These are phyloP conservation scores for Epinotia brunnichana DNA, from an alignment of 2,888 invertebrate genomes.

Conservation along the genomic window DNA sequence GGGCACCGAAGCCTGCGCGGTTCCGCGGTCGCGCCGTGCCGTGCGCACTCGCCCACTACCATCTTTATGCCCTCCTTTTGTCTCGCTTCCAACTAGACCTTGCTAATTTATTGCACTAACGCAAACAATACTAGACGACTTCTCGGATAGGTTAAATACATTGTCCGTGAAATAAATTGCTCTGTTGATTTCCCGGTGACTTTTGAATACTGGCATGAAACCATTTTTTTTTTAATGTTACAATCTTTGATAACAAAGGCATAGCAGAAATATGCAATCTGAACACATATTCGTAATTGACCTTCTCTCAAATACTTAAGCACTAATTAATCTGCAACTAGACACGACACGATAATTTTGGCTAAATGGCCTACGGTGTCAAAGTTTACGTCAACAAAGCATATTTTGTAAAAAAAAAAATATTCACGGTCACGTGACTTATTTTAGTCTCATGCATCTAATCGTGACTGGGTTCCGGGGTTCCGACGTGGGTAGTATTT, in stretches of 20 bases:
- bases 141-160: conserved; percentile 28
- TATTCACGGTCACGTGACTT: neutral
- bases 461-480: neutral
- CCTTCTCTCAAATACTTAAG: no score
- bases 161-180: conserved; percentile 12
- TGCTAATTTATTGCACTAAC: conserved; percentile 35
- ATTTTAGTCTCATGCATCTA: neutral
- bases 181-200: conserved; percentile 7
- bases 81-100: conserved; percentile 42
- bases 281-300: no score
- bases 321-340: no score
- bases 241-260: no score
- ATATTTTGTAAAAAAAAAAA: neutral
- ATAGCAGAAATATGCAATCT: no score
- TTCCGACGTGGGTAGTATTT: neutral
- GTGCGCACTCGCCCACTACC: conserved; percentile 43
- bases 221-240: no score
- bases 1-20: conserved; percentile 24
- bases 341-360: no score
- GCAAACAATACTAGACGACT: conserved; percentile 30
- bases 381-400: no score
- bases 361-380: no score
- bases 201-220: conserved; percentile 3
- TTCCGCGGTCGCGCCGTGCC: conserved; percentile 35
- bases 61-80: conserved; percentile 41